Evolutionary conservation across 2,797 vertebrate genomes (phyloP).

Genomic region (Onychomys torridus): DNA sequence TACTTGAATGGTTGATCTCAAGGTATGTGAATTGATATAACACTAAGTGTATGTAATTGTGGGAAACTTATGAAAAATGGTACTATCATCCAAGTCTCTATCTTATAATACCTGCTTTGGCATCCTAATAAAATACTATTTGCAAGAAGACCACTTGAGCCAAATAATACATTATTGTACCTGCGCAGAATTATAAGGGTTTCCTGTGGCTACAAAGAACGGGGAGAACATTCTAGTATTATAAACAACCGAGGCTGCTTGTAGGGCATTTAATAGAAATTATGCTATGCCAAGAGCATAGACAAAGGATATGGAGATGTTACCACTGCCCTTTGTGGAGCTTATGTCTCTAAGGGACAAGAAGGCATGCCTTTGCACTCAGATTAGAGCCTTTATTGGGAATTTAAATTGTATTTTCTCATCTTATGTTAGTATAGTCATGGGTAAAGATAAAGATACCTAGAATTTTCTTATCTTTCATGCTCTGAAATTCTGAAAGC

Average conservation of each 20-base stretch:
- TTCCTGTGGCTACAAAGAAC: constrained; percentile 12
- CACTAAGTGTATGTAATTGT: background rate
- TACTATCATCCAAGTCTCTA: background rate
- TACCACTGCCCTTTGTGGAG: background rate
- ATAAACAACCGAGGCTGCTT: background rate
- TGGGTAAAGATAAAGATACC: background rate
- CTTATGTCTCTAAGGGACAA: background rate
- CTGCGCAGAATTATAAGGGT: background rate
- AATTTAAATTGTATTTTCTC: constrained; percentile 9
- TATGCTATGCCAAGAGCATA: background rate
- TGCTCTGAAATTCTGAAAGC: background rate
- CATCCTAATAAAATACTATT: background rate
- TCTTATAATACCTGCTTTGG: background rate
- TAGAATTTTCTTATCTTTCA: background rate
- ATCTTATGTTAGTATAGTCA: constrained; percentile 39
- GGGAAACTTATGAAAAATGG: background rate
- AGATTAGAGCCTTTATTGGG: background rate
- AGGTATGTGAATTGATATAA: background rate
- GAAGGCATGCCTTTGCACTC: background rate
- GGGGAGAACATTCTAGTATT: background rate
- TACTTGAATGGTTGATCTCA: background rate
- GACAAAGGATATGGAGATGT: background rate
- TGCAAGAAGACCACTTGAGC: background rate
- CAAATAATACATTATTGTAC: background rate
- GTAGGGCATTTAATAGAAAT: constrained; percentile 25